Base-by-base conservation (phyloP, 1,140 invertebrate species). In the Planococcus citri region DNA sequence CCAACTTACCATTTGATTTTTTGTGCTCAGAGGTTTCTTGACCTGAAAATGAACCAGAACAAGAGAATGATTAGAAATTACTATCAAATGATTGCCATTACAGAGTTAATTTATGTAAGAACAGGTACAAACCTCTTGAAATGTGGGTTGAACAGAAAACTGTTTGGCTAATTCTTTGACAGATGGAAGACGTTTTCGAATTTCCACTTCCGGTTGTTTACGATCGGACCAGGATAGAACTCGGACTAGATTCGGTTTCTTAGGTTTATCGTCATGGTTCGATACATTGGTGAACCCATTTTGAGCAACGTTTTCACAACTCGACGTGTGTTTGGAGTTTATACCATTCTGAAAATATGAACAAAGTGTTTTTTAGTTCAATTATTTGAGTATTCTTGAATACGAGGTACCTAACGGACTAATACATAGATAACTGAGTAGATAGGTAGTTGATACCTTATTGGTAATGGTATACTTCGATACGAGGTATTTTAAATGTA, bases 91-190 rank as follows among this genome's bases (percentile, higher is more conserved):
- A 6, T 33, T 33, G 3, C n/a, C n/a, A n/a, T 33, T 33, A 6
- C 29, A 12, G 3, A 33, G 41, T 51, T 9, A 51, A 51, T 3
- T 17, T 51, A 9, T 9, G 6, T 9, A 51, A 6, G 10, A 14
- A 51, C 2, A 17, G 41, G 4, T 51, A 51, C n/a, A 17, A 51
- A 51, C 41, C 41, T 68, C 38, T 17, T 10, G 64, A 58, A 57
- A 14, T 17, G 24, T 38, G 20, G 27, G 27, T 20, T 24, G 64
- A 38, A 24, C 51, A 51, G 38, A 74, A 70, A 75, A 76, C 20
- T 75, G 74, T 72, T 75, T 74, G 9, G 74, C 74, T 27, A 76
- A 67, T 68, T 76, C 72, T 57, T 73, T 76, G n/a, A 76, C 75
- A 33, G 73, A 74, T 10, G 41, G 57, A 51, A 58, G 9, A 37